Percentiles rank a stretch among this genome's conserved stretches.
Conservation (phyloP, 2,113 vertebrate species). For the Pangasianodon hypophthalmus region DNA sequence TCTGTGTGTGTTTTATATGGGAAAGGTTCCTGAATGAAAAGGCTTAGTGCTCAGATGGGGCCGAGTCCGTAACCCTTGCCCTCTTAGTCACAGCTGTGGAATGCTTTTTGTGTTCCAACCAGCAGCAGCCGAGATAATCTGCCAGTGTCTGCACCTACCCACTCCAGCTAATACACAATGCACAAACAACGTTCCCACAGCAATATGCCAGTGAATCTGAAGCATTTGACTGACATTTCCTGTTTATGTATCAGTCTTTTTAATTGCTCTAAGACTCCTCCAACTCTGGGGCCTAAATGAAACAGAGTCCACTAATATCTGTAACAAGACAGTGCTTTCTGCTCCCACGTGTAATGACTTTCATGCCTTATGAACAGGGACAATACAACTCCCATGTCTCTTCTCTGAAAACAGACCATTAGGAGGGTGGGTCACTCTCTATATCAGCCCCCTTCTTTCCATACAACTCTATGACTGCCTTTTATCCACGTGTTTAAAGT, state of each 20-base stretch:
- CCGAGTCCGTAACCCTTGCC: constrained; percentile 66
- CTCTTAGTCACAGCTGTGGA: constrained; percentile 71
- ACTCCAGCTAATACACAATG: constrained; percentile 40
- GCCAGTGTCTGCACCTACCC: constrained; percentile 50
- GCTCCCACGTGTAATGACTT: constrained; percentile 23
- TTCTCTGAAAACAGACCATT: constrained; percentile 43
- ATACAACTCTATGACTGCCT: constrained; percentile 30
- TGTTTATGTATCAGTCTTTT: constrained; percentile 20
- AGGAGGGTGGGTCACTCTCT: constrained; percentile 49
- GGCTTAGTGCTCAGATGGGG: constrained; percentile 62
- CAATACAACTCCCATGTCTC: constrained; percentile 43
- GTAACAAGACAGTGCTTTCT: constrained; percentile 16
- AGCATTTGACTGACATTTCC: constrained; percentile 42
- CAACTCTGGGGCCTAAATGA: constrained; percentile 10
- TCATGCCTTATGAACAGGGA: constrained; percentile 47
- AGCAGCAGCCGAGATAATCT: constrained; percentile 53
- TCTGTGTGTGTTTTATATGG: constrained; percentile 55
- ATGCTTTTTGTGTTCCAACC: constrained; percentile 68
- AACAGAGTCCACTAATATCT: constrained; percentile 12
- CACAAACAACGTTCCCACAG: constrained; percentile 49
- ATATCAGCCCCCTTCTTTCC: constrained; percentile 22
- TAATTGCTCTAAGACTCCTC: background rate
- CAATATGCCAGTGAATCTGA: constrained; percentile 35
- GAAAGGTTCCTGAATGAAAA: constrained; percentile 64
- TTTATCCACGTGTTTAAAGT: constrained; percentile 46